Evolutionary conservation across 2,113 vertebrate genomes (phyloP), one percentile per base, ranked within the genome.

Genomic region (Scopus umbretta): DNA sequence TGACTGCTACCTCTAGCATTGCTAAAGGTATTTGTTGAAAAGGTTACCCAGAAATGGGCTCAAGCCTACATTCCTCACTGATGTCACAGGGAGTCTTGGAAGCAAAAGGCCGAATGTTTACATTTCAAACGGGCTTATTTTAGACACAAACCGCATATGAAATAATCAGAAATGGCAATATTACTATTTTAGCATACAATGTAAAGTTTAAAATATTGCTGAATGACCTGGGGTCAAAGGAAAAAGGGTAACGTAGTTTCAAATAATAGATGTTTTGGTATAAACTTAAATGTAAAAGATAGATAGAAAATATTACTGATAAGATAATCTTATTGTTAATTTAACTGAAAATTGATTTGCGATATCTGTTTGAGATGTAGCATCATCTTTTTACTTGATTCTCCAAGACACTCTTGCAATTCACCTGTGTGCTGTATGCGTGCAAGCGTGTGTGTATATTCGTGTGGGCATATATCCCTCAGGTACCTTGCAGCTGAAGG

Each of bases 11-110:
- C 68, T 91, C 91, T 75, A 86, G 52, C 45, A 90, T 13, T 56
- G 74, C 71, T 94, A 63, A 92, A 96, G 82, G 53, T 95, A 90
- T 83, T 88, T 81, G 84, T 38, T 96, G 85, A 80, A 93, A 95
- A 94, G 88, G 58, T 74, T 81, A 71, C 76, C 45, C 88, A 95
- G 80, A 92, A 93, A 72, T 49, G 86, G 52, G 56, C 21, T 83
- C 34, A 94, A 95, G 53, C 55, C 71, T 80, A 45, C 82, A 92
- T 96, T 96, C 88, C 79, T 92, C 36, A 4, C 30, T 83, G 91
- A 63, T 90, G 86, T 34, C 66, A 95, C 58, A 84, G 72, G 70
- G 84, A 91, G 58, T 25, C 93, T 67, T 66, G 65, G 92, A 73
- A 92, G 79, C 19, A 65, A 52, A 90, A 93, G 42, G 6, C 7